phyloP scores from a whole-genome alignment of 2,113 vertebrate species.

The Spheniscus mendiculus region DNA sequence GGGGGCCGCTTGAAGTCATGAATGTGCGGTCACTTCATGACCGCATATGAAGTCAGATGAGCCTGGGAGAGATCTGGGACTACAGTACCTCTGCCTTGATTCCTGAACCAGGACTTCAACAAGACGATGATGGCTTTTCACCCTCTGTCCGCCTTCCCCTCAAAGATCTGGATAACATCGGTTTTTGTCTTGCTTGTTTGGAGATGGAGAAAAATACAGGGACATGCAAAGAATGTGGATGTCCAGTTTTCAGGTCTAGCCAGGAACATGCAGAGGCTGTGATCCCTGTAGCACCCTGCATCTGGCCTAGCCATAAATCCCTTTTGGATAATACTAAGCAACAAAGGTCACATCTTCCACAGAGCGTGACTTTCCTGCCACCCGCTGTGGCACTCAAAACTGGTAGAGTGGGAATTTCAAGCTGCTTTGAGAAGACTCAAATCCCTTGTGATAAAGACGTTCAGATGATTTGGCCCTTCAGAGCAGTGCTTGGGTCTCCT shows the following conservation, averaged over 20 bases:
- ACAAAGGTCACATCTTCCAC: not conserved
- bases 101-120: not conserved
- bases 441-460: not conserved
- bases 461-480: not conserved
- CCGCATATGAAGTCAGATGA: not conserved
- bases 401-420: not conserved
- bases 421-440: not conserved
- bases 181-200: not conserved
- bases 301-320: not conserved
- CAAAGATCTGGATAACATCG: not conserved
- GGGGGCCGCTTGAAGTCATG: too few relatives aligned
- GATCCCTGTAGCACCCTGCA: not conserved
- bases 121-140: not conserved
- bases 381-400: not conserved
- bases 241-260: not conserved
- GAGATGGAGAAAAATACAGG: not conserved
- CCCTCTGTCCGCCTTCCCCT: not conserved
- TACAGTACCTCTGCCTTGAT: not conserved
- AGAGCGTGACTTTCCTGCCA: not conserved
- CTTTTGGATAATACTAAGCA: not conserved
- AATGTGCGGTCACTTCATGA: too few relatives aligned
- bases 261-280: not conserved
- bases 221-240: not conserved
- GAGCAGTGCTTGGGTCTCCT: not conserved
- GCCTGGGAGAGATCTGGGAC: not conserved